Percentiles rank a stretch among this genome's conserved stretches.
phyloP scores from a whole-genome alignment of 2,797 vertebrate species.

The Tadarida brasiliensis region DNA sequence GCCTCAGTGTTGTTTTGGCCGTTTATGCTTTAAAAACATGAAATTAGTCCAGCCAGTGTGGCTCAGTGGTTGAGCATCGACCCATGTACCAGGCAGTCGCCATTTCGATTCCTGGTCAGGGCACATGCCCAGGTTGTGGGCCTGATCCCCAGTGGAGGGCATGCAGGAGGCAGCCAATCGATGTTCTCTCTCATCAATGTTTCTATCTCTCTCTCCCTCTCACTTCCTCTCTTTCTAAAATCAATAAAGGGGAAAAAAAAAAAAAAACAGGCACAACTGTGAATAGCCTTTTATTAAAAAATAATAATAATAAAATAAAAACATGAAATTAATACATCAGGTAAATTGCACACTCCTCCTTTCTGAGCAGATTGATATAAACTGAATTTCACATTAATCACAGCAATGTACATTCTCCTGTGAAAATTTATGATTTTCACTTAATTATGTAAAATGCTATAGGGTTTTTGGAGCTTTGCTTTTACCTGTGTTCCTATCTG shows the following conservation, averaged over 20 bases:
- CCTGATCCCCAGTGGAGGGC: too few relatives aligned
- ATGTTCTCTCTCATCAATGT: too few relatives aligned
- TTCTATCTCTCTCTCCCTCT: too few relatives aligned
- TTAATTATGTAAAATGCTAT: slow-evolving; percentile 44
- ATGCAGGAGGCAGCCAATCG: too few relatives aligned
- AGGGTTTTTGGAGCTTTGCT: slow-evolving; percentile 22
- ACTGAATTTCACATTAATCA: slow-evolving; percentile 64
- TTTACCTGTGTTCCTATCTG: neutral
- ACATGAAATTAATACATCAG: slow-evolving; percentile 65
- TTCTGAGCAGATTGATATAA: slow-evolving; percentile 62
- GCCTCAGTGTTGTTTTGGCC: slow-evolving; percentile 48
- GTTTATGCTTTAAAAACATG: slow-evolving; percentile 65
- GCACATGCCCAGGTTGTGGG: too few relatives aligned
- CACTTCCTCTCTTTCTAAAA: too few relatives aligned
- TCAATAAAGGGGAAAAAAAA: too few relatives aligned
- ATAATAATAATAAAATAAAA: slow-evolving; percentile 29
- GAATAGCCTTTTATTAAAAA: too few relatives aligned
- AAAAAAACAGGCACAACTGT: too few relatives aligned
- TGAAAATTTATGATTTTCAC: slow-evolving; percentile 45
- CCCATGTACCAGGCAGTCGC: too few relatives aligned
- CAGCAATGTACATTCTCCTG: neutral
- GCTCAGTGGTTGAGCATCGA: too few relatives aligned
- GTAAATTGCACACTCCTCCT: slow-evolving; percentile 57
- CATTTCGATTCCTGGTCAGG: too few relatives aligned
- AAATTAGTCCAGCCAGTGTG: slow-evolving; percentile 17